Evolutionary conservation across 2,113 vertebrate genomes (phyloP).

Genomic region (Notechis scutatus): DNA sequence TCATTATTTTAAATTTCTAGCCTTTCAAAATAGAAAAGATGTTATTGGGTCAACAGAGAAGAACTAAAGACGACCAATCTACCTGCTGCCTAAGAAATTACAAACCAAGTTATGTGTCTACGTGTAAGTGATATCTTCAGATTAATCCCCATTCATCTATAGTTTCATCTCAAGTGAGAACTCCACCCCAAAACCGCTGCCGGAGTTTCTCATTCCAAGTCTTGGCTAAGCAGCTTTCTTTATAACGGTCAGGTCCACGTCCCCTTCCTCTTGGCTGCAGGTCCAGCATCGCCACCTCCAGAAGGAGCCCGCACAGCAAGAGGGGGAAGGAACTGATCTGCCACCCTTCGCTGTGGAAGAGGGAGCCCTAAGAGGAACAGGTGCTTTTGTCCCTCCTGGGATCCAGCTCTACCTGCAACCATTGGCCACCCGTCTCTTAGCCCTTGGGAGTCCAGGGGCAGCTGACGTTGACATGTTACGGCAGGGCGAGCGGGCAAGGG

Average conservation of each 20-base stretch:
- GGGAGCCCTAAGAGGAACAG: background rate
- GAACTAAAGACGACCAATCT: background rate
- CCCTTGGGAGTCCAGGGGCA: background rate
- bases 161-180: background rate
- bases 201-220: background rate
- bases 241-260: background rate
- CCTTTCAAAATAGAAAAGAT: background rate
- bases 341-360: background rate
- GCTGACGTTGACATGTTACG: background rate
- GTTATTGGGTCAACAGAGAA: background rate
- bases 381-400: background rate
- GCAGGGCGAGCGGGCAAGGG: background rate
- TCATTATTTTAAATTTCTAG: background rate
- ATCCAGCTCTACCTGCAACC: background rate
- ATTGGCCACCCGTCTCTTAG: background rate
- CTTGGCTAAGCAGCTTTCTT: background rate
- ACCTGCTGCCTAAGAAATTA: background rate
- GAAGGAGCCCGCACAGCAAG: background rate
- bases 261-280: background rate
- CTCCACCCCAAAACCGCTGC: background rate
- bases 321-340: background rate
- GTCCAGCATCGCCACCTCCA: background rate
- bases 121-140: background rate
- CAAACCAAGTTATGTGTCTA: background rate
- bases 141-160: background rate